Conservation (phyloP, 2,797 vertebrate genomes). For the Apodemus agrarius region DNA sequence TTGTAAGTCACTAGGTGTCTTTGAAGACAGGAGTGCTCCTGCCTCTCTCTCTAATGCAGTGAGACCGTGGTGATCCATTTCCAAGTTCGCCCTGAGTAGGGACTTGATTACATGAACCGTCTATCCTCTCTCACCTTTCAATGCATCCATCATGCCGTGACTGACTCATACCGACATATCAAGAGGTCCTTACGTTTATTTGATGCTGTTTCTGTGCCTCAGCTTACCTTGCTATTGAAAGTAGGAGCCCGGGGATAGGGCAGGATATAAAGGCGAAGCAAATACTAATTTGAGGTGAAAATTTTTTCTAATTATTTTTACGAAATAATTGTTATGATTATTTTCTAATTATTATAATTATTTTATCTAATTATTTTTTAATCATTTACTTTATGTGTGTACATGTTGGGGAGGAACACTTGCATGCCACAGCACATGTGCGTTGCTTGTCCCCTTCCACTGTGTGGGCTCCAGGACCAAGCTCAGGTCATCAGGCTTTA, state of each 20-base stretch:
- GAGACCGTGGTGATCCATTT: neutral
- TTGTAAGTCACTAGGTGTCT: neutral
- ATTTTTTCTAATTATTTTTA: neutral
- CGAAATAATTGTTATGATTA: too few species aligned
- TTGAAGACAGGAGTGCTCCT: neutral
- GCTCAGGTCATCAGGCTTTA: neutral
- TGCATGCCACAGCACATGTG: neutral
- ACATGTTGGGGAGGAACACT: neutral
- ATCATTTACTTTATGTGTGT: neutral
- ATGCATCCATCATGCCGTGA: neutral
- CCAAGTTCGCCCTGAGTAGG: neutral
- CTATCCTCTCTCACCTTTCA: neutral
- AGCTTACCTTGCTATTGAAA: neutral
- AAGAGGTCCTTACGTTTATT: neutral
- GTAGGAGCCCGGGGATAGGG: too few species aligned
- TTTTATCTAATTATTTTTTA: neutral
- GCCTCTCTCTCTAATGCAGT: neutral
- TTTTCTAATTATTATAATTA: too few species aligned
- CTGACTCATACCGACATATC: neutral
- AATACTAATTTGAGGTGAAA: neutral
- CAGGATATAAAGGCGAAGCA: slow-evolving; percentile 29
- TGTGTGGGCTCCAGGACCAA: neutral
- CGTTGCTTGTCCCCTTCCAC: neutral
- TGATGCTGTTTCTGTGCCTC: neutral
- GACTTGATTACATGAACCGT: neutral